Conservation (phyloP, 1,140 invertebrate species). For the Coelopa frigida region DNA sequence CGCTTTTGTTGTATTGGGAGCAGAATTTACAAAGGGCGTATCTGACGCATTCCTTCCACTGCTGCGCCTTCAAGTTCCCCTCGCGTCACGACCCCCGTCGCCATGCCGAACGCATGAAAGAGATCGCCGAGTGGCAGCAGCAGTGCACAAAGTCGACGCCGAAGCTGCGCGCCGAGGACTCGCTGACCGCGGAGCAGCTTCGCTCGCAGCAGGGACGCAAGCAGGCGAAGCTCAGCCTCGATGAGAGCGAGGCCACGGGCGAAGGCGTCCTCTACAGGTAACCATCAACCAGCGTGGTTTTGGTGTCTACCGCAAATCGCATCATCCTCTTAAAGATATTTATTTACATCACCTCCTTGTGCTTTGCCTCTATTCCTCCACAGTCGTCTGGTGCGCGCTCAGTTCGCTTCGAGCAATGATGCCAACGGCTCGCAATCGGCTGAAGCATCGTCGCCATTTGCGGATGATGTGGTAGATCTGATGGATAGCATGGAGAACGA, state of each 20-base stretch:
- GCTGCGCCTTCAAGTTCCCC: constrained; percentile 81
- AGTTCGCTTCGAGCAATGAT: constrained; percentile 9
- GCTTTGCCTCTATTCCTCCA: neutral
- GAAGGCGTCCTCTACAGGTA: neutral
- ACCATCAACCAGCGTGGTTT: too few species aligned
- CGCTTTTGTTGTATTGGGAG: too few species aligned
- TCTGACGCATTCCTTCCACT: constrained; percentile 81
- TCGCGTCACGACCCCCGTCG: constrained; percentile 63
- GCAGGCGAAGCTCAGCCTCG: neutral
- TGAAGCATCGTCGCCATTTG: neutral
- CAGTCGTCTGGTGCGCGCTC: constrained; percentile 11
- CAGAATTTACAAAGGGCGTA: constrained; percentile 51
- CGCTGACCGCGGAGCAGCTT: neutral
- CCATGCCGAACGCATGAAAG: constrained; percentile 52
- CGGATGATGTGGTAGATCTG: constrained; percentile 4
- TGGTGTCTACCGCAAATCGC: too few species aligned
- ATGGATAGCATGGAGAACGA: constrained; percentile 14
- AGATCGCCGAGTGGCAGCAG: constrained; percentile 46
- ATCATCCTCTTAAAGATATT: too few species aligned
- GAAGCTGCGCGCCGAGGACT: too few species aligned
- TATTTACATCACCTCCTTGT: neutral
- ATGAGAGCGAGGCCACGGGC: neutral
- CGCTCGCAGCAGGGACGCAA: neutral
- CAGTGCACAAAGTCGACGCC: constrained; percentile 27
- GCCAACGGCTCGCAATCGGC: neutral